These are phyloP conservation scores for Syritta pipiens DNA, from an alignment of 2,888 invertebrate genomes.

Conservation along the genomic window DNA sequence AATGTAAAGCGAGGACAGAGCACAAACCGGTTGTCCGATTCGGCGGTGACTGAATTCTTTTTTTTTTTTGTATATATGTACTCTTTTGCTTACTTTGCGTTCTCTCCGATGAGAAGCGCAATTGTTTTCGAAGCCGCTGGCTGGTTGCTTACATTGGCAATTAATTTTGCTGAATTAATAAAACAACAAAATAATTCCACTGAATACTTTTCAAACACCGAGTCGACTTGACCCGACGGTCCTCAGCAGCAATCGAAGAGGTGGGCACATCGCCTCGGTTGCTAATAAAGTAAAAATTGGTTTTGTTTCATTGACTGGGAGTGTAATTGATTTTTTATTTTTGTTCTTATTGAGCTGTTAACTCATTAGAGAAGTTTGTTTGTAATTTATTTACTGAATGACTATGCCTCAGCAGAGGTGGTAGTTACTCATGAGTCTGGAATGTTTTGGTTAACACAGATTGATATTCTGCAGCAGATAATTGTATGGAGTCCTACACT, in stretches of 20 bases:
- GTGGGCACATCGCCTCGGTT: slow-evolving; percentile 26
- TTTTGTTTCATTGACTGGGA: slow-evolving; percentile 21
- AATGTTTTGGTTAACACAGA: slow-evolving; percentile 31
- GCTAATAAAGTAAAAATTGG: slow-evolving; percentile 61
- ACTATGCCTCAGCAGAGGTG: neutral
- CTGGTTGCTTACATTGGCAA: slow-evolving; percentile 45
- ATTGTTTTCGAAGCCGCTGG: slow-evolving; percentile 30
- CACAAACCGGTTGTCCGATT: slow-evolving; percentile 60
- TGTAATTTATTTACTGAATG: slow-evolving; percentile 5
- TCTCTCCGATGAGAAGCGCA: slow-evolving; percentile 23
- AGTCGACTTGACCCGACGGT: no score
- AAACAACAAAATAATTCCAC: slow-evolving; percentile 48
- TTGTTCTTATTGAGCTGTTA: slow-evolving; percentile 37
- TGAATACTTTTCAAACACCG: no score
- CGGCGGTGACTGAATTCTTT: slow-evolving; percentile 7
- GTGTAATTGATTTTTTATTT: slow-evolving; percentile 49
- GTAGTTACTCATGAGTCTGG: slow-evolving; percentile 40
- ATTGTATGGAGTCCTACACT: no score
- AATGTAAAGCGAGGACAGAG: slow-evolving; percentile 17
- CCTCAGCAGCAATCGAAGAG: no score
- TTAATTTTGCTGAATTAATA: slow-evolving; percentile 62
- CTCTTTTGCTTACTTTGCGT: slow-evolving; percentile 3
- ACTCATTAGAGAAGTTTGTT: slow-evolving; percentile 5
- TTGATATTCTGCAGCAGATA: slow-evolving; percentile 1
- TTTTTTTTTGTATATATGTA: slow-evolving; percentile 1